A percentile compares a stretch with the other conserved stretches of the same genome.
Evolutionary conservation across 2,888 invertebrate species (phyloP).

Genomic region (Pristionchus exspectatus): DNA sequence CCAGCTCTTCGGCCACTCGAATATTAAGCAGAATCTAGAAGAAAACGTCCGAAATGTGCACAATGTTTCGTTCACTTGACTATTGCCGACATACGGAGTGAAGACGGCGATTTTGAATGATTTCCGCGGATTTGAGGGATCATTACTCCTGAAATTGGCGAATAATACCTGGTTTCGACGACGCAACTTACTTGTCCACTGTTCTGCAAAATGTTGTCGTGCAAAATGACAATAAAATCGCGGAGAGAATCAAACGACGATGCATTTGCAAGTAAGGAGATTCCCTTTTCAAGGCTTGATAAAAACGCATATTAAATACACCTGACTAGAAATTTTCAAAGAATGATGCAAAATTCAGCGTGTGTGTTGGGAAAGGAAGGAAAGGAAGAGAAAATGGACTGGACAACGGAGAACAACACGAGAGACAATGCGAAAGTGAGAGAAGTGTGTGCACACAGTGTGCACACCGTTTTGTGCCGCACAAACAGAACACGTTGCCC

Average conservation of each 20-base stretch:
- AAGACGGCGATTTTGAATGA: conserved; percentile 37
- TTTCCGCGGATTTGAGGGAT: not conserved
- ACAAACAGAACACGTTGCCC: not conserved
- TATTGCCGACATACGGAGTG: conserved; percentile 20
- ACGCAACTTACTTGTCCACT: not conserved
- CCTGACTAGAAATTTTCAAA: not conserved
- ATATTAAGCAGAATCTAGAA: not conserved
- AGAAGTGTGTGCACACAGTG: not conserved
- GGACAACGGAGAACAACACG: not conserved
- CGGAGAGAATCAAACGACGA: not conserved
- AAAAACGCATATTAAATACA: not conserved
- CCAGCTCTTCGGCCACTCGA: conserved; percentile 11
- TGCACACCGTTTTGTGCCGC: not conserved
- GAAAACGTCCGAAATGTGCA: not conserved
- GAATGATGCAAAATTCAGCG: not conserved
- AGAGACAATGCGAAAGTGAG: not conserved
- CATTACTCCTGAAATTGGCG: not conserved
- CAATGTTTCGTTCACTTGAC: not conserved
- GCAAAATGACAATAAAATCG: not conserved
- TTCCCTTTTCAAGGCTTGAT: not conserved
- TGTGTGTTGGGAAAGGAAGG: not conserved
- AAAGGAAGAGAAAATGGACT: not conserved
- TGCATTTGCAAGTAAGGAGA: not conserved
- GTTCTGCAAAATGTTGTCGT: not conserved
- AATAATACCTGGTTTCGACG: not conserved